Evolutionary conservation across 64 coral and sea anemone genomes (phyloP), one percentile per base, ranked within the genome.

Genomic region (Anthopleura sola): DNA sequence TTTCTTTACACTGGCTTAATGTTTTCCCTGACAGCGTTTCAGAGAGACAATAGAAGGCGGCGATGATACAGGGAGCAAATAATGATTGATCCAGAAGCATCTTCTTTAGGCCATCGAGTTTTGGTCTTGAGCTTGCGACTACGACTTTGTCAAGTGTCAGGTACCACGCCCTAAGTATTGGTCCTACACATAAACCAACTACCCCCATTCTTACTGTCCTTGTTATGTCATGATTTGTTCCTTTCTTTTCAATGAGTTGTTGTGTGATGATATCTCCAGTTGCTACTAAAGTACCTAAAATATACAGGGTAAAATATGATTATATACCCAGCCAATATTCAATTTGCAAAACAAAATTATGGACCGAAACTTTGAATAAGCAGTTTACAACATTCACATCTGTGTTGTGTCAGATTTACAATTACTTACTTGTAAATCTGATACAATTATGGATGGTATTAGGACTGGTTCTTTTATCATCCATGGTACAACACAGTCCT

Each of bases 51-150:
- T 89, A 98, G 85, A 98, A 94, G 21, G 60, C 76, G 0, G 68
- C 78, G 33, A 93, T 94, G 51, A 94, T 86, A 60, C 32, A 36
- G 16, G 95, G 95, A 37, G 95, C 88, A 79, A 83, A 93, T 68
- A 94, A 49, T 6, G 53, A 68, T 68, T 98, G 95, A 68, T 98
- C 95, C 57, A 94, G 71, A 15, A 93, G 37, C 88, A 98, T 88
- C 75, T 98, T 98, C 83, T 94, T 98, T 38, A 98, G 44, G 69
- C 85, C 95, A 86, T 91, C 95, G 55, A 88, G 55, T 18, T 62
- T 94, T 2, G 80, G 80, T 83, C 80, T 46, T 49, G 50, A 78
- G 5, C 34, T 75, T 24, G 91, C 86, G 16, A 84, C 83, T 19
- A 98, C 86, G 11, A 91, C 54, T 78, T 89, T 83, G 75, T 98